Evolutionary conservation across 2,113 vertebrate genomes (phyloP).

Genomic region (Protomyctophum bolini): DNA sequence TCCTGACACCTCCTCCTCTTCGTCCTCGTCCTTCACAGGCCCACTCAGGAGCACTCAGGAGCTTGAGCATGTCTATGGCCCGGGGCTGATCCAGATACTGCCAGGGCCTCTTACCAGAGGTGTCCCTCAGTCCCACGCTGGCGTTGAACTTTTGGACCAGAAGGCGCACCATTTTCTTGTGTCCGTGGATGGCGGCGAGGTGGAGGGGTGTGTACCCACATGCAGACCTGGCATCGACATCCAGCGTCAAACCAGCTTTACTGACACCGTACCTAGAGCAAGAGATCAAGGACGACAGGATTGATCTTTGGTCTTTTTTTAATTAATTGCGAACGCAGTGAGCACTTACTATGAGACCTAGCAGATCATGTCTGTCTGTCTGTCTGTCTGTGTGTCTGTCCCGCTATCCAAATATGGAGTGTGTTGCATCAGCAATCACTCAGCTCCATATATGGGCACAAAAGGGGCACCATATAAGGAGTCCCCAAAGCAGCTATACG

Average conservation of each 20-base stretch:
- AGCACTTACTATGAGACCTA: too few relatives aligned
- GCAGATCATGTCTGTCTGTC: too few relatives aligned
- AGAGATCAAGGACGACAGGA: not conserved
- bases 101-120: constrained; percentile 88
- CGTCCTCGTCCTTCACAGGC: not conserved
- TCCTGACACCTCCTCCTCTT: not conserved
- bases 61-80: constrained; percentile 80
- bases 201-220: constrained; percentile 92
- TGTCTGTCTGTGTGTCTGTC: too few relatives aligned
- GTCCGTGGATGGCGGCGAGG: constrained; percentile 88
- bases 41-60: constrained; percentile 81
- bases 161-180: constrained; percentile 83
- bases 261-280: constrained; percentile 68
- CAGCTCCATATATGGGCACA: too few relatives aligned
- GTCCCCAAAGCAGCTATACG: too few relatives aligned
- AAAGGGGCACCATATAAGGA: too few relatives aligned
- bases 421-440: too few relatives aligned
- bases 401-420: too few relatives aligned
- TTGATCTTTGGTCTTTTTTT: not conserved
- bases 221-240: constrained; percentile 80
- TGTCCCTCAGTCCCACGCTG: constrained; percentile 82
- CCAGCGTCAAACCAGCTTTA: constrained; percentile 76
- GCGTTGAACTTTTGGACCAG: constrained; percentile 87
- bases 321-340: too few relatives aligned
- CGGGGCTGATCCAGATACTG: constrained; percentile 81